Conservation (phyloP, 2,113 vertebrate species). For the Epinephelus lanceolatus region DNA sequence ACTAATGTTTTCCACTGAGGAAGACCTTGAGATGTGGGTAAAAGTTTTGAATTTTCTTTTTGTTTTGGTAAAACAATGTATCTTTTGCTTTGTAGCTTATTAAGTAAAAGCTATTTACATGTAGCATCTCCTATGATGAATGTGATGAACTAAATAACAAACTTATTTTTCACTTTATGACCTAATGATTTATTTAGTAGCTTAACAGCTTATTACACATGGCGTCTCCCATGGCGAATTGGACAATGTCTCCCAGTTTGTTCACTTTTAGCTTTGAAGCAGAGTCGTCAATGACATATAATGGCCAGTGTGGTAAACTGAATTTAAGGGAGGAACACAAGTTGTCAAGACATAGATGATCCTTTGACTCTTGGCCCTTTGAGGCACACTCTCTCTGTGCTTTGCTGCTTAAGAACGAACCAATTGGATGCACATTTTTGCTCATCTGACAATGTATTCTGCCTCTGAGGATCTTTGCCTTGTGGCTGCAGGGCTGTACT, state of each 20-base stretch:
- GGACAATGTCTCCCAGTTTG: not conserved
- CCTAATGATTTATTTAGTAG: not conserved
- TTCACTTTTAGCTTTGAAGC: not conserved
- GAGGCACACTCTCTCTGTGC: not conserved
- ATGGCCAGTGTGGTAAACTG: not conserved
- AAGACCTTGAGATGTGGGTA: not conserved
- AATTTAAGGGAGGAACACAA: not conserved
- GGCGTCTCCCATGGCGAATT: not conserved
- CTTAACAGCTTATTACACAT: not conserved
- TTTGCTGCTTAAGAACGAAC: not conserved
- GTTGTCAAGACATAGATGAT: not conserved
- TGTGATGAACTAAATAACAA: not conserved
- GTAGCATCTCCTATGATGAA: not conserved
- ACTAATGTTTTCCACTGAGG: not conserved
- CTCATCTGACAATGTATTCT: not conserved
- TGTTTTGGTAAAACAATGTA: too few relatives aligned
- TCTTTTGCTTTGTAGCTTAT: too few relatives aligned
- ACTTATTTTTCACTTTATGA: not conserved
- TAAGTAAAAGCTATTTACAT: not conserved
- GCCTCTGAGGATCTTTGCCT: not conserved
- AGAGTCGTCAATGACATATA: not conserved
- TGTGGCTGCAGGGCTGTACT: not conserved
- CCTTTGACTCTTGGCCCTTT: conserved; percentile 7
- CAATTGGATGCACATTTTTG: conserved; percentile 7
- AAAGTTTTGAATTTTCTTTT: not conserved